Conservation (phyloP, 2,113 vertebrate genomes). For the Bos indicus region DNA sequence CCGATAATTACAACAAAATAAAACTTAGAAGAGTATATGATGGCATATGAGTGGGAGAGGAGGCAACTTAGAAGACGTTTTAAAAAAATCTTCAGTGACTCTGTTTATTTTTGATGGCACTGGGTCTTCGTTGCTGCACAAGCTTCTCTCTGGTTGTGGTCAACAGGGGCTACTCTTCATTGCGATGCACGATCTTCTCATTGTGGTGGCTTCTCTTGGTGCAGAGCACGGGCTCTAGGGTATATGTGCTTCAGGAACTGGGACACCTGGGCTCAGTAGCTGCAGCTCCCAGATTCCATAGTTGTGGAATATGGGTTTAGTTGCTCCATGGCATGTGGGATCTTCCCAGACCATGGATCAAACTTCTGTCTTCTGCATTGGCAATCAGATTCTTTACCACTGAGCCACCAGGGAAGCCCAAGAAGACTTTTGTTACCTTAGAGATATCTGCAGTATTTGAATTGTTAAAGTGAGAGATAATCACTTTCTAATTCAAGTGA, state of each 20-base stretch:
- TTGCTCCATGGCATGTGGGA: not conserved
- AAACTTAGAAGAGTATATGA: not conserved
- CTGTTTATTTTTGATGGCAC: not conserved
- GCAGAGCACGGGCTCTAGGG: not conserved
- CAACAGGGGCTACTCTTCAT: not conserved
- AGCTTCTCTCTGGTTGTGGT: not conserved
- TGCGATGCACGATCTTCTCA: fast-evolving
- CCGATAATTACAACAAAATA: not conserved
- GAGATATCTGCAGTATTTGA: not conserved
- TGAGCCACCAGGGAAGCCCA: not conserved
- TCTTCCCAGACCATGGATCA: not conserved
- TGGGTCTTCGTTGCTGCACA: not conserved
- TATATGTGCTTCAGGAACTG: not conserved
- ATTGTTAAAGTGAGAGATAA: not conserved
- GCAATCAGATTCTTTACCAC: not conserved
- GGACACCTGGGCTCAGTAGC: not conserved
- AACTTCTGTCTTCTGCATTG: not conserved
- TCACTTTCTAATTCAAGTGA: not conserved
- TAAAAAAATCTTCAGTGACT: not conserved
- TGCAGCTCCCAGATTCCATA: not conserved
- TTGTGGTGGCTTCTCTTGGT: not conserved
- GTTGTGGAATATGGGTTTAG: not conserved
- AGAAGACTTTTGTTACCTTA: not conserved
- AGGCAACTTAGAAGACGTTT: not conserved
- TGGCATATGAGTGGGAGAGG: not conserved